Evolutionary conservation across 2,888 invertebrate species (phyloP), one percentile per base, ranked within the genome.

Genomic region (Dicyrtomina minuta): DNA sequence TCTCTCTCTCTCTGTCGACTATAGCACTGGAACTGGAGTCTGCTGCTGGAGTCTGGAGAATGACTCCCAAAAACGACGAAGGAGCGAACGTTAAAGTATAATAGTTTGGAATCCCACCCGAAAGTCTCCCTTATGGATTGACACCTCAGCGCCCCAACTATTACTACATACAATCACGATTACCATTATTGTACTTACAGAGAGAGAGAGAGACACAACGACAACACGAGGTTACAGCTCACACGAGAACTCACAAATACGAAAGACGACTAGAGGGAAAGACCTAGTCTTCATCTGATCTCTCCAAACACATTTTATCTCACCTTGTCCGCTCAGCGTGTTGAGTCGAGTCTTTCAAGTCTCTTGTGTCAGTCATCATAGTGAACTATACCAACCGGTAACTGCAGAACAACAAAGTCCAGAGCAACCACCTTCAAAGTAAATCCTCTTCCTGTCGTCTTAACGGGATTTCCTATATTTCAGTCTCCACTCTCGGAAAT

Each of bases 121-220:
- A 60, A 43, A 51, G 26, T 39, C 26, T 71, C 71, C 74, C 72
- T 74, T 66, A 46, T 65, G 68, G 56, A 71, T 74, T 74, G 70
- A 73, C 74, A 73, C 72, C 74, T 74, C 74, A 65, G 66, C 74
- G 66, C 72, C 74, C 71, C 68, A 62, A 55, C 15, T 68, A 58
- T 33, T 58, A 58, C 33, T 58, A 58, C 39, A 58, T 33, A 58
- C 58, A 58, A 58, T 58, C 58, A 13, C 58, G 41, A 58, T 58
- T 58, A 58, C 58, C 58, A 41, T 17, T 58, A 58, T 58, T 33
- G 8, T 33, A 33, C 33, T 8, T 33, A 33, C 33, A 33, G 4
- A 33, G 8, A 33, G 33, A 33, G 4, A n/a, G 33, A 33, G 33
- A 33, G 33, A n/a, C 33, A 33, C 33, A 33, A 3, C 33, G 8